Conservation (phyloP, 2,888 invertebrate genomes). For the Terebella lapidaria region DNA sequence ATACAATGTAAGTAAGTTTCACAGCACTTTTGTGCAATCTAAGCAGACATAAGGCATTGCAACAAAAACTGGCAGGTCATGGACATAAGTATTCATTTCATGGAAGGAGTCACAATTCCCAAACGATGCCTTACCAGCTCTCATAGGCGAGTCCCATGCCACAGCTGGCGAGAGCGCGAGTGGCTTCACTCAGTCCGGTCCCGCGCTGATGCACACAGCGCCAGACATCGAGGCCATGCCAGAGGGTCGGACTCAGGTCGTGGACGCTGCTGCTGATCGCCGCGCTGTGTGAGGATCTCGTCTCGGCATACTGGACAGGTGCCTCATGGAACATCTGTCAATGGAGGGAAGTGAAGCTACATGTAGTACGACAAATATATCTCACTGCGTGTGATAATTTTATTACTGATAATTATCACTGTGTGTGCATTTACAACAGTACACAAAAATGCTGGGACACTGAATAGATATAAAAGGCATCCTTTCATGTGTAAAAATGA, state of each 20-base stretch:
- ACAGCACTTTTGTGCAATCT: too few relatives aligned
- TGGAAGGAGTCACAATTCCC: too few relatives aligned
- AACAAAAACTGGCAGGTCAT: too few relatives aligned
- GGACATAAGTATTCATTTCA: too few relatives aligned
- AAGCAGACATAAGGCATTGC: too few relatives aligned
- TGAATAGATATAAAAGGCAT: too few relatives aligned
- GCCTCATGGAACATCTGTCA: slow-evolving; percentile 15
- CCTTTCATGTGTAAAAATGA: too few relatives aligned
- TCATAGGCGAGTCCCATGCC: slow-evolving; percentile 44
- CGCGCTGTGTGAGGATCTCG: slow-evolving; percentile 6
- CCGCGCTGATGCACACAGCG: slow-evolving; percentile 41
- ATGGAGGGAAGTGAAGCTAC: not conserved
- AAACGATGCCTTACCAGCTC: slow-evolving; percentile 42
- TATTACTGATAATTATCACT: too few relatives aligned
- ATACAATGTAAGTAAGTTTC: too few relatives aligned
- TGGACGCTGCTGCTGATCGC: slow-evolving; percentile 46
- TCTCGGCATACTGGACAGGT: slow-evolving; percentile 3
- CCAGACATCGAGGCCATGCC: slow-evolving; percentile 53
- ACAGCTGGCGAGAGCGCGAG: slow-evolving; percentile 42
- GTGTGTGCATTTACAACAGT: too few relatives aligned
- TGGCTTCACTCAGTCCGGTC: slow-evolving; percentile 38
- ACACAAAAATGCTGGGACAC: too few relatives aligned
- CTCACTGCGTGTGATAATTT: too few relatives aligned
- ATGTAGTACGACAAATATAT: not conserved
- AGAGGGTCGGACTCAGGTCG: slow-evolving; percentile 50